phyloP scores from a whole-genome alignment of 2,888 invertebrate species.

The Lamproptera curius region DNA sequence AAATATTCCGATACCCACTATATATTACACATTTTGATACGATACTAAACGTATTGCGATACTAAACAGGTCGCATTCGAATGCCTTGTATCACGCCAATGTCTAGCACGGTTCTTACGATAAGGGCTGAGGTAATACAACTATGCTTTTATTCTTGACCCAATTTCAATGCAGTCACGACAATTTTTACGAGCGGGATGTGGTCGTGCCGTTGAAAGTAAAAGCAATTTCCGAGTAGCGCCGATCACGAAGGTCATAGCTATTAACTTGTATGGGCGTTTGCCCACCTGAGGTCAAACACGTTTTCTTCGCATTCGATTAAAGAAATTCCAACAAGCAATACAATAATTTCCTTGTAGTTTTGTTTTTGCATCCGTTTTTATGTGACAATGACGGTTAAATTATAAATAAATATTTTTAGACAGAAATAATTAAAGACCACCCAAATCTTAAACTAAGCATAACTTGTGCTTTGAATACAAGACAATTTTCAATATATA shows the following conservation, averaged over 20 bases:
- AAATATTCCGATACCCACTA: constrained; percentile 1
- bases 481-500: too few species aligned
- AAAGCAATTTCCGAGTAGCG: constrained; percentile 22
- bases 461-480: too few species aligned
- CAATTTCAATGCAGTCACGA: constrained; percentile 17
- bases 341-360: too few species aligned
- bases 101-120: constrained; percentile 14
- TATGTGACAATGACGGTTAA: too few species aligned
- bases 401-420: too few species aligned
- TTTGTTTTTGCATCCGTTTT: too few species aligned
- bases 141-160: constrained; percentile 20
- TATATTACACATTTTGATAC: constrained; percentile 3
- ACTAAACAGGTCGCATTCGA: constrained; percentile 20
- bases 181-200: constrained; percentile 17
- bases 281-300: constrained; percentile 9
- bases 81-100: constrained; percentile 15
- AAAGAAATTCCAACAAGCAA: too few species aligned
- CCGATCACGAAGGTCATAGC: constrained; percentile 26
- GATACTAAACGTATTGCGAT: constrained; percentile 17
- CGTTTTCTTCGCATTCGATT: too few species aligned
- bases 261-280: constrained; percentile 10
- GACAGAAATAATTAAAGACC: too few species aligned
- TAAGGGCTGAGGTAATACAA: constrained; percentile 20
- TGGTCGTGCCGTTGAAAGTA: constrained; percentile 15
- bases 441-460: too few species aligned